phyloP scores from a whole-genome alignment of 1,140 invertebrate genomes.

The Caenorhabditis briggsae region DNA sequence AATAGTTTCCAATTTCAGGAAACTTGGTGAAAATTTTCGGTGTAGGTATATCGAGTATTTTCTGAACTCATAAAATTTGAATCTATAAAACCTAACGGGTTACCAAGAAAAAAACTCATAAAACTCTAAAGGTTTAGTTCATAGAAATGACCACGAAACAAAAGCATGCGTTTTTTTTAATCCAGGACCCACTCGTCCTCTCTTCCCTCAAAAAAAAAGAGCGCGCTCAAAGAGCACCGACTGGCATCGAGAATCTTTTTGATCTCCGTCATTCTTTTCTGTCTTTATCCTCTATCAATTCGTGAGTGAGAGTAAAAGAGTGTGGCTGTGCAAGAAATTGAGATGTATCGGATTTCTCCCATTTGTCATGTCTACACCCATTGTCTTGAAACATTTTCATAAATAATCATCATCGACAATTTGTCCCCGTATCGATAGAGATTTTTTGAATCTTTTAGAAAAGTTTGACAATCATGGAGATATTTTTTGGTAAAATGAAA shows the following conservation, averaged over 20 bases:
- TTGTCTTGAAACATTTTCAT: neutral
- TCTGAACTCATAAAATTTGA: too few species aligned
- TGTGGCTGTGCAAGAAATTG: neutral
- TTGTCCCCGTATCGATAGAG: neutral
- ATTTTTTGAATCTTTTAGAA: neutral
- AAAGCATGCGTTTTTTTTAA: conserved; percentile 26
- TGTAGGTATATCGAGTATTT: too few species aligned
- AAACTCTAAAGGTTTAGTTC: neutral
- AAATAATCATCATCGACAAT: conserved; percentile 8
- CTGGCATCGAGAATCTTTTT: too few species aligned
- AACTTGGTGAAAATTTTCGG: too few species aligned
- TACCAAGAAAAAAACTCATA: neutral
- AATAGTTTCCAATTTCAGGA: too few species aligned
- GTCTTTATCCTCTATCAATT: conserved; percentile 9
- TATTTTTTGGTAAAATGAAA: too few species aligned
- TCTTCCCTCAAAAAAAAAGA: neutral
- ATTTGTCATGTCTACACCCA: neutral
- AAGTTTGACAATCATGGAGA: neutral
- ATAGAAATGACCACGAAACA: conserved; percentile 5
- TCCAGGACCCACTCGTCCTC: neutral
- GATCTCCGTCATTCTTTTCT: neutral
- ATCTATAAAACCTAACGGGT: too few species aligned
- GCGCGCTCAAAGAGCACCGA: conserved; percentile 3
- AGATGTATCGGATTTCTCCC: conserved; percentile 28
- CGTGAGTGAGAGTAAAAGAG: conserved; percentile 9